Base-by-base conservation (phyloP, 2,113 vertebrate species). In the Sorex araneus region DNA sequence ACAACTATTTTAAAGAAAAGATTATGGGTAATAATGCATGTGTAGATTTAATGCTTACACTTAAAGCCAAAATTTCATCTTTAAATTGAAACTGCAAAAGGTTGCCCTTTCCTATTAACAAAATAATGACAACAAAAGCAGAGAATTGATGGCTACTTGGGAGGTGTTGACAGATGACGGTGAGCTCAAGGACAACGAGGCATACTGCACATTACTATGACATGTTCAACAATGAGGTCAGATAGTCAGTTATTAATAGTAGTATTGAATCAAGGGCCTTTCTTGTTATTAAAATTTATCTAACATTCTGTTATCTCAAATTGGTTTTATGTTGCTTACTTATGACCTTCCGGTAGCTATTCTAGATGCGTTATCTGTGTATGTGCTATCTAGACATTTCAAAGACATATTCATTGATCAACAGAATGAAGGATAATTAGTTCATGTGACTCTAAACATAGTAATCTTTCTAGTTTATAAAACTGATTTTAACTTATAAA, bases 321-420 rank as follows among this genome's bases (percentile, higher is more conserved):
- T 78, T 71, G 7, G 8, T 82, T 93, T 94, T 40, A 60, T 60
- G 13, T 25, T 94, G 15, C 70, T 93, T 94, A 23, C 30, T 95
- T 63, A 79, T 81, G 73, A 95, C 23, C 30, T 84, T 3, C 0
- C 76, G 95, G 36, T 81, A 54, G 71, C 45, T 83, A 54, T 70
- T 88, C 50, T 83, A 15, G 18, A 78, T 64, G 13, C 2, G 47
- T 9, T 50, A 50, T 13, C 47, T 50, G 47, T 50, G 9, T 9
- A 50, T 50, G 47, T n/a, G 93, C 69, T n/a, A 50, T n/a, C n/a
- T n/a, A 54, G 94, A 73, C 21, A 87, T 75, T 87, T 94, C 2
- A 86, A 86, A 90, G 66, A 95, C 92, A 90, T 86, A 92, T 94
- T 96, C 95, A 30, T 84, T 86, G 16, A 60, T n/a, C 69, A 82